phyloP scores from a whole-genome alignment of 1,140 invertebrate genomes.

The Ips typographus region DNA sequence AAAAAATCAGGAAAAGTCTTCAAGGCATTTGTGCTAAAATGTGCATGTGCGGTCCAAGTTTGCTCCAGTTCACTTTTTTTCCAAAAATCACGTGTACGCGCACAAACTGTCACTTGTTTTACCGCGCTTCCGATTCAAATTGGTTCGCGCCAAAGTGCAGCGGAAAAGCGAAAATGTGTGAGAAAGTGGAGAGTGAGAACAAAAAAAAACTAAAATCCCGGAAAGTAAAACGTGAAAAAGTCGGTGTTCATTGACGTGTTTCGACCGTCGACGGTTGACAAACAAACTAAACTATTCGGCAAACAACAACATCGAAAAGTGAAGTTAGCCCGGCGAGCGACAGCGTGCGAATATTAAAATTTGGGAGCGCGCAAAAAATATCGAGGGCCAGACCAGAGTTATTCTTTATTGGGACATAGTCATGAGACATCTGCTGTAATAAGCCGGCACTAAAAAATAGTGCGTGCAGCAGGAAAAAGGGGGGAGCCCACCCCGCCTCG shows the following conservation, averaged over 20 bases:
- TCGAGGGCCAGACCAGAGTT: conserved; percentile 35
- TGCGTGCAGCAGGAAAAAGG: conserved; percentile 46
- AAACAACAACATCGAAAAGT: conserved; percentile 19
- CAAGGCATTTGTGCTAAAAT: conserved; percentile 6
- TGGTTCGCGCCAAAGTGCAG: neutral
- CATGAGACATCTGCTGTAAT: conserved; percentile 56
- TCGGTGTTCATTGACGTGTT: neutral
- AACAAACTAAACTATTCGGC: conserved; percentile 20
- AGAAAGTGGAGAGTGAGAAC: conserved; percentile 3
- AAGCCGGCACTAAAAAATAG: conserved; percentile 55
- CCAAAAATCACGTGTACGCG: conserved; percentile 10
- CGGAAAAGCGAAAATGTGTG: conserved; percentile 7
- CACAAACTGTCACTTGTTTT: conserved; percentile 9
- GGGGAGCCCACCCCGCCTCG: conserved; percentile 44
- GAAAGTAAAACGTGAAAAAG: conserved; percentile 20
- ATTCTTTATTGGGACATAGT: conserved; percentile 55
- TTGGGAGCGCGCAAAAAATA: conserved; percentile 52
- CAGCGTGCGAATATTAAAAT: conserved; percentile 52
- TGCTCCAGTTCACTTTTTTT: conserved; percentile 1
- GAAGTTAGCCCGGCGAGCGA: conserved; percentile 32
- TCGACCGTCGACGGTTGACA: neutral
- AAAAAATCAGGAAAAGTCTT: conserved; percentile 4
- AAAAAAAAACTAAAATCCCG: conserved; percentile 3
- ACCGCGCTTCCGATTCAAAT: conserved; percentile 13
- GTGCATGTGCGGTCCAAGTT: conserved; percentile 3